Evolutionary conservation across 2,113 vertebrate genomes (phyloP).

Genomic region (Ahaetulla prasina): DNA sequence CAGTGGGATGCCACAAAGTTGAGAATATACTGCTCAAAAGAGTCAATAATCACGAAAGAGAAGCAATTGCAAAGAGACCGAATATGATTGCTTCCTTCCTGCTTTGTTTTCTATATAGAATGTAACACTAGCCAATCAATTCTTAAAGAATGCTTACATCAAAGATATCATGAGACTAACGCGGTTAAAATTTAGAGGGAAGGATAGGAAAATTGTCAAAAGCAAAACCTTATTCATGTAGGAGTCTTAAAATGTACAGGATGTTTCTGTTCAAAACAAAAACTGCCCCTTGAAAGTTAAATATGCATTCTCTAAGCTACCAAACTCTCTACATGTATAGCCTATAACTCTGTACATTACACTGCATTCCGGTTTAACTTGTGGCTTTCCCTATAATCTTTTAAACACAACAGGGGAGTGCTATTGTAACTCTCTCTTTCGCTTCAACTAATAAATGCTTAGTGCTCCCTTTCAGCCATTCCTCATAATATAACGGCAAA

Average conservation of each 20-base stretch:
- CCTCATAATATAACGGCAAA: not conserved
- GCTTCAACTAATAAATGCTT: conserved; percentile 10
- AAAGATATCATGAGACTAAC: conserved; percentile 12
- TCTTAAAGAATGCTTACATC: conserved; percentile 50
- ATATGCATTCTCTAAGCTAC: not conserved
- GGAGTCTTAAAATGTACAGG: conserved; percentile 15
- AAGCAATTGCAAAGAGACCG: accelerated
- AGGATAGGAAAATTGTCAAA: conserved; percentile 30
- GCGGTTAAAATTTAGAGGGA: conserved; percentile 53
- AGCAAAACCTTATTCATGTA: accelerated
- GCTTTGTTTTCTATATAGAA: conserved; percentile 42
- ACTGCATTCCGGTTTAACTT: not conserved
- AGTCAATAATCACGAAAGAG: not conserved
- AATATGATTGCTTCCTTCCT: not conserved
- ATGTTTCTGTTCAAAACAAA: not conserved
- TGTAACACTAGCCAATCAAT: conserved; percentile 51
- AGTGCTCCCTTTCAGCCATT: not conserved
- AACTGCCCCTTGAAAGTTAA: not conserved
- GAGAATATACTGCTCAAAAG: not conserved
- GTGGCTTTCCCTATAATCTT: not conserved
- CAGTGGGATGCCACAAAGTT: not conserved
- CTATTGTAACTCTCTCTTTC: not conserved
- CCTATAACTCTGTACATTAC: not conserved
- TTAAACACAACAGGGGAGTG: not conserved
- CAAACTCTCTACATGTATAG: not conserved